These are phyloP conservation scores for Planiliza haematocheilus DNA, from an alignment of 2,113 vertebrate species.

Conservation along the genomic window DNA sequence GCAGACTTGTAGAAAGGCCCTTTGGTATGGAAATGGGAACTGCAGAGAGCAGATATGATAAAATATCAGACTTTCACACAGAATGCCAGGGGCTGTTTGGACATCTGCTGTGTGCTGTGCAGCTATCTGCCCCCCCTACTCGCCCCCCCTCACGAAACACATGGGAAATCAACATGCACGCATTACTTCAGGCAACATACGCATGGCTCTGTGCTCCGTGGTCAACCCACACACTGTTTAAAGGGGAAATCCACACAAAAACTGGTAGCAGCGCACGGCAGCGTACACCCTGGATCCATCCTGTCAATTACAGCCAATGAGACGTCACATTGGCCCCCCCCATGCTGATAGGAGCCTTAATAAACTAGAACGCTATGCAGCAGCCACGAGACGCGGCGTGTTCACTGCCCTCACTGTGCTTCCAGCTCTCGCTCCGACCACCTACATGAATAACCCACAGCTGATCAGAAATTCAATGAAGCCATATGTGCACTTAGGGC, in stretches of 20 bases:
- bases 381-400: constrained; percentile 34
- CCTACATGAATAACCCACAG: constrained; percentile 47
- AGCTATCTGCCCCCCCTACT: constrained; percentile 44
- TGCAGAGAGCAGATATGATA: constrained; percentile 55
- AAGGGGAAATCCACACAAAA: constrained; percentile 8
- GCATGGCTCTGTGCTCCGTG: constrained; percentile 2
- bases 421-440: constrained; percentile 19
- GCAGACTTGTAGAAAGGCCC: constrained; percentile 2
- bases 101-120: constrained; percentile 66
- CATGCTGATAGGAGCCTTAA: constrained; percentile 1
- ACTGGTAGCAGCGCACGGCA: too few species aligned
- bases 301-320: constrained; percentile 24
- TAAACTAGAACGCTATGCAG: constrained; percentile 33
- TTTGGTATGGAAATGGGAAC: constrained; percentile 71
- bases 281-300: not conserved
- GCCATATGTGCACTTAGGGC: constrained; percentile 16
- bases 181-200: constrained; percentile 50
- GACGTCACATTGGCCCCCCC: not conserved
- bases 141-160: constrained; percentile 14
- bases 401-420: constrained; percentile 19
- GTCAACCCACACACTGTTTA: constrained; percentile 32
- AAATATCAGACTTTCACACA: constrained; percentile 59
- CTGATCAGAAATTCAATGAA: constrained; percentile 26
- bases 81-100: constrained; percentile 75
- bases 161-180: constrained; percentile 65